Base-by-base conservation (phyloP, 2,797 vertebrate species). In the Enteromius trimaculatus region DNA sequence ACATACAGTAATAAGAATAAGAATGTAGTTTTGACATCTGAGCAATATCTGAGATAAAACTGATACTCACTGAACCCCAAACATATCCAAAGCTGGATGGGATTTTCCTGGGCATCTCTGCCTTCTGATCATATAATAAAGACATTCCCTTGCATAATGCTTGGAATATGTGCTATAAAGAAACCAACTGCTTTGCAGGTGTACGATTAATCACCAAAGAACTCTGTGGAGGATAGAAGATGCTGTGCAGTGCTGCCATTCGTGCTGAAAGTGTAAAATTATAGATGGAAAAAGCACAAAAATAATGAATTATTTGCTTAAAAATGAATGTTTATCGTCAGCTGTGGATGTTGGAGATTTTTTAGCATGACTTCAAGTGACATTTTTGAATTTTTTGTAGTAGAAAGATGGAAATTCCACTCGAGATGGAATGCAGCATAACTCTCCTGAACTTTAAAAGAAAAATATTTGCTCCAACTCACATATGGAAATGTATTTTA, bases 101-200 rank as follows among this genome's bases (percentile, higher is more conserved):
- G 49, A 21, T 74, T 74, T 74, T 53, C 71, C 71, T 37, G 13
- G 11, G 49, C 31, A 74, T 74, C 11, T 53, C 19, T 74, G 47
- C 17, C 4, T 3, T 74, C 19, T n/a, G 29, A 37, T 34, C 26
- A 53, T 53, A 39, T 42, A 10, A 34, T 34, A n/a, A 74, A 74
- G 11, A 31, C 19, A 14, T 37, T 37, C 29, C 71, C 16, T n/a
- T n/a, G 19, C 29, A 14, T 10, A 74, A 51, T 51, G 10, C 49
- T 53, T 74, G 49, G 71, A 74, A 37, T 68, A 68, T 68, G 34
- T 0, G 1, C 34, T 13, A n/a, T 53, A 37, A n/a, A 74, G 17
- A 53, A 7, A 53, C 6, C 2, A 34, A 53, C 31, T 31, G 29
- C 44, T 74, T 72, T 72, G 8, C 17, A 74, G 26, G 70, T 53